Conservation (phyloP, 2,888 invertebrate genomes). For the Trissoscelio sp. region DNA sequence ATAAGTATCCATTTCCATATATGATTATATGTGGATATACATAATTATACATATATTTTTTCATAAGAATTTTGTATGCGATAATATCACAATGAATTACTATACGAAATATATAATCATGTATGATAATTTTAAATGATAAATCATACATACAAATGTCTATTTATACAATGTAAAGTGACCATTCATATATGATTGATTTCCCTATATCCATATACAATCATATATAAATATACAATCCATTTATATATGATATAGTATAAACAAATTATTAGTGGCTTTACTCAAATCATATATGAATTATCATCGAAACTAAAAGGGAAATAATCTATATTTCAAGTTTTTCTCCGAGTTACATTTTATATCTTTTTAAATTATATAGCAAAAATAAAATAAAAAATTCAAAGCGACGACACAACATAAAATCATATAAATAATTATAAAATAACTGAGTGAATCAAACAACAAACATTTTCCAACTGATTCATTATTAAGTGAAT, state of each 20-base stretch:
- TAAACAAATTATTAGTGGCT: not conserved
- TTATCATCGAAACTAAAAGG: not conserved
- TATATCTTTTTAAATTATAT: conserved; percentile 27
- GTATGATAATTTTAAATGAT: conserved; percentile 1
- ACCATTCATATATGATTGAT: conserved; percentile 9
- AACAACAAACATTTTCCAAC: not conserved
- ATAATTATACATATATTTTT: conserved; percentile 34
- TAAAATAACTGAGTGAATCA: not conserved
- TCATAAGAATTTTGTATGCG: conserved; percentile 21
- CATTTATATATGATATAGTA: not conserved
- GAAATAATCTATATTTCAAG: not conserved
- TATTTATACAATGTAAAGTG: conserved; percentile 6
- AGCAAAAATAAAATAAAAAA: not conserved
- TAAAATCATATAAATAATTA: not conserved
- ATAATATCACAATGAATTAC: conserved; percentile 6
- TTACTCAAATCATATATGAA: conserved; percentile 1
- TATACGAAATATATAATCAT: not conserved
- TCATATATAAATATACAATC: not conserved
- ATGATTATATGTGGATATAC: conserved; percentile 9
- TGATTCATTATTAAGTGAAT: not conserved
- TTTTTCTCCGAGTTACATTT: not conserved
- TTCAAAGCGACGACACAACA: not conserved
- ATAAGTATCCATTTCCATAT: conserved; percentile 22
- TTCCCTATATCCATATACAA: not conserved
- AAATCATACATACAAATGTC: conserved; percentile 7